A percentile compares a stretch with the other conserved stretches of the same genome.
These are phyloP conservation scores for Ifrita kowaldi DNA, from an alignment of 2,113 vertebrate genomes.

Conservation along the genomic window DNA sequence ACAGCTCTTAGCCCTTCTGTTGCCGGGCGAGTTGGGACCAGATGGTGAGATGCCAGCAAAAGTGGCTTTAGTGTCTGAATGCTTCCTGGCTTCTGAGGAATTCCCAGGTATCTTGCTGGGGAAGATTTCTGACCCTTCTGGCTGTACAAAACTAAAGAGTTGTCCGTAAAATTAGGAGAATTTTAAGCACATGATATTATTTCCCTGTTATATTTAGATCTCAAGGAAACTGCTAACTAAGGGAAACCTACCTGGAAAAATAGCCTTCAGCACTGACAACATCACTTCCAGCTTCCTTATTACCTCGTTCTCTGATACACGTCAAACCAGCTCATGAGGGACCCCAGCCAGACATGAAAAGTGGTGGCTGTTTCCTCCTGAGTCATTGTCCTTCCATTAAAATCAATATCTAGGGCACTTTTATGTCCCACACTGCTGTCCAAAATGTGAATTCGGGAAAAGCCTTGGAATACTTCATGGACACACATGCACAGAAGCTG, in stretches of 20 bases:
- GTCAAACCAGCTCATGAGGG: not conserved
- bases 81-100: not conserved
- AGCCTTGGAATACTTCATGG: not conserved
- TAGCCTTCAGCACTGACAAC: not conserved
- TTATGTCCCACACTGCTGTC: not conserved
- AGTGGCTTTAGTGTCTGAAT: not conserved
- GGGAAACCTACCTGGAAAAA: not conserved
- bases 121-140: not conserved
- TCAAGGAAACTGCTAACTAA: not conserved
- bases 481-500: not conserved
- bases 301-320: not conserved
- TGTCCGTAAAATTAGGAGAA: not conserved
- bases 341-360: not conserved
- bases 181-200: not conserved
- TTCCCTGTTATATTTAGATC: not conserved
- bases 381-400: not conserved
- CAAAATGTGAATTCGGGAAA: not conserved
- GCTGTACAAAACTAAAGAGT: not conserved
- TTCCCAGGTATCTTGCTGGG: not conserved
- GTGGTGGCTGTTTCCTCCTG: not conserved
- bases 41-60: not conserved
- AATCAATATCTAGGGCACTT: not conserved
- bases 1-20: slow-evolving; percentile 39
- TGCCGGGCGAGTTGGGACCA: not conserved
- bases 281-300: not conserved